phyloP scores from a whole-genome alignment of 2,797 vertebrate genomes.

The Pogonophryne albipinna region DNA sequence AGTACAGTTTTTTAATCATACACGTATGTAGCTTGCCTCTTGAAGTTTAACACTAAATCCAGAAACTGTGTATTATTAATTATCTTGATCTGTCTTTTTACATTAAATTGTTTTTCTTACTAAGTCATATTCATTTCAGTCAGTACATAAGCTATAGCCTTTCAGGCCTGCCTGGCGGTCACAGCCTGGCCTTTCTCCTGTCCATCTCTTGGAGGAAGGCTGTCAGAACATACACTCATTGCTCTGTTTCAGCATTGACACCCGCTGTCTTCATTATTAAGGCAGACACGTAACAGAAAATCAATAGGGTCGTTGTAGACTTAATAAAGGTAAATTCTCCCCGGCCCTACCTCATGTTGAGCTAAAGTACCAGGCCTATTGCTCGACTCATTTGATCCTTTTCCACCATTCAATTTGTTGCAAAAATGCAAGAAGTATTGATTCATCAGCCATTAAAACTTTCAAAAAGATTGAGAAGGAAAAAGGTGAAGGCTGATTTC shows the following conservation, averaged over 20 bases:
- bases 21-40: background rate
- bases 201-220: conserved; percentile 42
- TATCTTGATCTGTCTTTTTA: conserved; percentile 25
- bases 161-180: background rate
- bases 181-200: conserved; percentile 26
- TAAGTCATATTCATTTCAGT: conserved; percentile 21
- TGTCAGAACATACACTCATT: conserved; percentile 49
- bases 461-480: conserved; percentile 36
- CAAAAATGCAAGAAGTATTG: conserved; percentile 38
- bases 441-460: conserved; percentile 48
- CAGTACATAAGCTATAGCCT: conserved; percentile 5
- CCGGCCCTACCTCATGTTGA: conserved; percentile 22
- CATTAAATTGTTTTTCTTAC: conserved; percentile 12
- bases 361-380: conserved; percentile 33
- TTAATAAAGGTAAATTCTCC: conserved; percentile 72
- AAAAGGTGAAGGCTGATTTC: conserved; percentile 30
- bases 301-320: conserved; percentile 72
- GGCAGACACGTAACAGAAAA: conserved; percentile 61
- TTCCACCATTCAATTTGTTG: conserved; percentile 24
- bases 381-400: conserved; percentile 34
- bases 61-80: background rate
- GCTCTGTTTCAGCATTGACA: conserved; percentile 47
- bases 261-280: conserved; percentile 62
- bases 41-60: background rate
- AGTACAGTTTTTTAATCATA: background rate